Evolutionary conservation across 2,797 vertebrate genomes (phyloP), one percentile per base, ranked within the genome.

Genomic region (Microctenopoma stevenorrisi): DNA sequence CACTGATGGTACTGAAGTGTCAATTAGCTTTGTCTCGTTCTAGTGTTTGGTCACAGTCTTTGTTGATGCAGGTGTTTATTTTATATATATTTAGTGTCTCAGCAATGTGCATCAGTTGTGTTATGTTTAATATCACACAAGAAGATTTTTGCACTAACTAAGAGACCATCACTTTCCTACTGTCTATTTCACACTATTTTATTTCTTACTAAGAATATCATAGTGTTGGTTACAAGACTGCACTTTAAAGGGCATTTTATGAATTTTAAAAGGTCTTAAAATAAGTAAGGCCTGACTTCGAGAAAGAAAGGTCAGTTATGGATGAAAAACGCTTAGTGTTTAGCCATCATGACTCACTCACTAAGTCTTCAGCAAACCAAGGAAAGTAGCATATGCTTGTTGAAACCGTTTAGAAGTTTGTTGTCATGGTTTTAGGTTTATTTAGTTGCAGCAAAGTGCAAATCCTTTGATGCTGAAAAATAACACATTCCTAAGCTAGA

Each of bases 261-360:
- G 16, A n/a, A 14, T 49, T 30, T 56, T 30, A 2, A 12, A 33
- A 12, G 8, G 44, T n/a, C 67, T 40, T 67, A 22, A 28, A 38
- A 53, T 28, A 10, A 26, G 35, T 7, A 7, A 37, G 6, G 38
- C 48, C 63, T 7, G 48, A 26, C 25, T 59, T 55, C 4, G 38
- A 49, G 43, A 44, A 33, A 38, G 12, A 67, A 65, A 62, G 55
- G 55, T 77, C 65, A 68, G 51, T 47, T 57, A 46, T 64, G 26
- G 63, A 22, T 52, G 42, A 66, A 79, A 75, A 79, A 50, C 64
- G 74, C 48, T 68, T 50, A 58, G 56, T 63, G 30, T 60, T 70
- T 15, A 52, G 64, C 49, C 4, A 2, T 66, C 58, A 74, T 50
- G 76, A 52, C 14, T 11, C 37, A 68, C 43, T 77, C 53, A 22